Conservation (phyloP, 2,888 invertebrate genomes). For the Bursaphelenchus okinawaensis region DNA sequence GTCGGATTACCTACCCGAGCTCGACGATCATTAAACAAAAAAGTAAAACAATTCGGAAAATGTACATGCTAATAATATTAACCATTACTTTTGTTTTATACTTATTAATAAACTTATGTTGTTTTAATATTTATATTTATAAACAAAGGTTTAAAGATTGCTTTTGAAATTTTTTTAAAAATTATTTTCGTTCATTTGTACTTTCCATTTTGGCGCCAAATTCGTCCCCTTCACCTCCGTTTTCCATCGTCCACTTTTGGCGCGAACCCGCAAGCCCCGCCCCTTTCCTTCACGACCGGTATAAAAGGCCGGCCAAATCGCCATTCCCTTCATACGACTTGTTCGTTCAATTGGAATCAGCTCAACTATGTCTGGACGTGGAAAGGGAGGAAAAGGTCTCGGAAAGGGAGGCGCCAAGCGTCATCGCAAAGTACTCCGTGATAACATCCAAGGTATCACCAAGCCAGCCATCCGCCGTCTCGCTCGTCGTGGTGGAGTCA, state of each 20-base stretch:
- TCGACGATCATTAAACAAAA: neutral
- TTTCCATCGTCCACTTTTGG: no score
- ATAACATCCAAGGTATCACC: slow-evolving; percentile 63
- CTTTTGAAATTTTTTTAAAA: no score
- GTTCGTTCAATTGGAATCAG: neutral
- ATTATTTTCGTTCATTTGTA: no score
- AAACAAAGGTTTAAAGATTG: no score
- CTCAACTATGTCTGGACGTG: slow-evolving; percentile 32
- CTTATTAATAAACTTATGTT: neutral
- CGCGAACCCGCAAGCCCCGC: neutral
- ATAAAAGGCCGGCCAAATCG: neutral
- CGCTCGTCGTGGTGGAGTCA: slow-evolving; percentile 61
- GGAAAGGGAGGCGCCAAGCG: slow-evolving; percentile 78
- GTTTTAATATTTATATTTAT: no score
- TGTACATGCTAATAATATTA: neutral
- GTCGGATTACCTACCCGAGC: neutral
- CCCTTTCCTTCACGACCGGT: neutral
- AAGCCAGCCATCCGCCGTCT: slow-evolving; percentile 62
- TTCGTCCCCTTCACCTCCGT: no score
- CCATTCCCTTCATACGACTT: neutral
- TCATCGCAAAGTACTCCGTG: slow-evolving; percentile 70
- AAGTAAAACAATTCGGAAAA: neutral
- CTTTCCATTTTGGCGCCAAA: neutral
- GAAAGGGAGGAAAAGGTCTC: slow-evolving; percentile 69
- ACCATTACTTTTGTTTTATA: neutral